These are phyloP conservation scores for Onychorhynchus coronatus DNA, from an alignment of 2,113 vertebrate species.

Conservation along the genomic window DNA sequence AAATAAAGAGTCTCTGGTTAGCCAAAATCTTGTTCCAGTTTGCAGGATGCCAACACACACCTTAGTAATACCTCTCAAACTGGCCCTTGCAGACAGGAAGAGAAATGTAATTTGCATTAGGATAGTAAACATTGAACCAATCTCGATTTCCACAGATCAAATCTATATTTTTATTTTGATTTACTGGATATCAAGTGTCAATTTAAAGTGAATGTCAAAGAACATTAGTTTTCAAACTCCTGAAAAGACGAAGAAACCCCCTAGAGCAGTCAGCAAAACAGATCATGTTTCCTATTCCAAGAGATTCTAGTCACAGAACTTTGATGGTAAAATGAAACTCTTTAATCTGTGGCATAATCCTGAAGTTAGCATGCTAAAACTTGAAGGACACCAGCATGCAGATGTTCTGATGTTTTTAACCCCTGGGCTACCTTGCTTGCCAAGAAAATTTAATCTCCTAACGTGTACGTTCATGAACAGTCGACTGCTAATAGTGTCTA, in stretches of 20 bases:
- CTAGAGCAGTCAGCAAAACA: background rate
- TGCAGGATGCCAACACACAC: background rate
- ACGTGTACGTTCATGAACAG: constrained; percentile 42
- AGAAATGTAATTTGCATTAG: constrained; percentile 28
- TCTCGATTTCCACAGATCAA: constrained; percentile 38
- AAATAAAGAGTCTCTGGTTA: background rate
- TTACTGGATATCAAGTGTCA: constrained; percentile 28
- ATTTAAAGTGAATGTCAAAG: constrained; percentile 16
- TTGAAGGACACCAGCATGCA: constrained; percentile 38
- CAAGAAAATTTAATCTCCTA: constrained; percentile 37
- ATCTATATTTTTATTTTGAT: constrained; percentile 47
- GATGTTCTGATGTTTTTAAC: constrained; percentile 42
- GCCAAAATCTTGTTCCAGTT: constrained; percentile 8
- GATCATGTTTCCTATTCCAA: constrained; percentile 39
- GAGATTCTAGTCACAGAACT: background rate
- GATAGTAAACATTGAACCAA: constrained; percentile 22
- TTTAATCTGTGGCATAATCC: constrained; percentile 40
- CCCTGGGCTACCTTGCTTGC: constrained; percentile 47
- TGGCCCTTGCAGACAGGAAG: constrained; percentile 19
- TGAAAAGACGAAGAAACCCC: constrained; percentile 9
- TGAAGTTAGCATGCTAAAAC: constrained; percentile 53
- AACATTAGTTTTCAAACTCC: constrained; percentile 13
- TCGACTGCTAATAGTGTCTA: background rate
- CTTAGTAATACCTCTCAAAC: background rate
- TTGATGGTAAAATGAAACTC: constrained; percentile 30